phyloP scores from a whole-genome alignment of 2,888 invertebrate genomes.

The Drosophila mercatorum region DNA sequence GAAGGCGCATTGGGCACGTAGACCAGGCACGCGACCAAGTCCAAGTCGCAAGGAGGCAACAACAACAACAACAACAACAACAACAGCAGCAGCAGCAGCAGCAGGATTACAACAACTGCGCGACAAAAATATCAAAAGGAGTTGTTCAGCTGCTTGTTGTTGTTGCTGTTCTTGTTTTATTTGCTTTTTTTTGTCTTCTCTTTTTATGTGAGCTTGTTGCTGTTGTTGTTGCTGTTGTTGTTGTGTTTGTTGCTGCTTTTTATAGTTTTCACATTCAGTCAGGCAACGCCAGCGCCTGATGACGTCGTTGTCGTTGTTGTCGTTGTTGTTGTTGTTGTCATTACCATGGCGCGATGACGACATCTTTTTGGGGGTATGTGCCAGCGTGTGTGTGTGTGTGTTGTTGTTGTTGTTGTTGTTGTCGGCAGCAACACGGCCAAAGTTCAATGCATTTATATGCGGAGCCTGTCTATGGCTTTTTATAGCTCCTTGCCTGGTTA shows the following conservation, averaged over 20 bases:
- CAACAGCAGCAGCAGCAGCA: slow-evolving; percentile 16
- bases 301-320: slow-evolving; percentile 66
- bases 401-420: slow-evolving; percentile 30
- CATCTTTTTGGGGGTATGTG: slow-evolving; percentile 70
- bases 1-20: slow-evolving; percentile 48
- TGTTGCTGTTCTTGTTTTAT: neutral
- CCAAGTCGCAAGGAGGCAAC: slow-evolving; percentile 50
- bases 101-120: slow-evolving; percentile 64
- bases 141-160: slow-evolving; percentile 39
- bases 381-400: slow-evolving; percentile 15
- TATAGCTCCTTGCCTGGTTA: slow-evolving; percentile 58
- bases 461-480: slow-evolving; percentile 67
- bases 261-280: slow-evolving; percentile 66
- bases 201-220: slow-evolving; percentile 47
- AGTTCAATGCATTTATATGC: slow-evolving; percentile 73
- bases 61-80: slow-evolving; percentile 32
- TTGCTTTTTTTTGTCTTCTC: neutral
- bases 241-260: slow-evolving; percentile 56
- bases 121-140: slow-evolving; percentile 68
- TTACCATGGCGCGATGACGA: slow-evolving; percentile 78
- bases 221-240: slow-evolving; percentile 57
- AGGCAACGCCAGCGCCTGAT: slow-evolving; percentile 64
- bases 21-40: slow-evolving; percentile 71
- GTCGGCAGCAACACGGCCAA: slow-evolving; percentile 63
- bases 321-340: slow-evolving; percentile 43